A percentile compares a stretch with the other conserved stretches of the same genome.
Evolutionary conservation across 1,140 invertebrate genomes (phyloP).

Genomic region (Papilio aristodemus): DNA sequence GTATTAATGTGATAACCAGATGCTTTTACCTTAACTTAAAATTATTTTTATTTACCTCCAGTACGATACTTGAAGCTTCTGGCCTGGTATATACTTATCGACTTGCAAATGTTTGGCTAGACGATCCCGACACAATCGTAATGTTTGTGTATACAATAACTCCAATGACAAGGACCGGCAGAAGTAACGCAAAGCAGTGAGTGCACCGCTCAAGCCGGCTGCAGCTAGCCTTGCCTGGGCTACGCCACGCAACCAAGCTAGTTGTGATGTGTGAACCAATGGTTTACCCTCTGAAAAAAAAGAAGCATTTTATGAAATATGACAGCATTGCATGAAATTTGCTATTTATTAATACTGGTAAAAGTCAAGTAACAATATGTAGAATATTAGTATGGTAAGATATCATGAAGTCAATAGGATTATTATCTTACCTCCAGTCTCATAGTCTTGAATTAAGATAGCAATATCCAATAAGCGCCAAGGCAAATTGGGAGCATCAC

Average conservation of each 20-base stretch:
- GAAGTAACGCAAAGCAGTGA: constrained; percentile 95
- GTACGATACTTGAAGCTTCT: constrained; percentile 94
- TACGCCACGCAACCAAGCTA: constrained; percentile 94
- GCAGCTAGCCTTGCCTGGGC: constrained; percentile 94
- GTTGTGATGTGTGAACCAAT: constrained; percentile 95
- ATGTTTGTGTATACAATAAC: constrained; percentile 96
- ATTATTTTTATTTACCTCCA: constrained; percentile 94
- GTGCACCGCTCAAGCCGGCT: constrained; percentile 87
- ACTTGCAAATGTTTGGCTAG: constrained; percentile 95
- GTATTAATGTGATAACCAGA: too few relatives aligned
- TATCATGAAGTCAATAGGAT: too few relatives aligned
- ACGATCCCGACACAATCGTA: constrained; percentile 92
- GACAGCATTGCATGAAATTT: too few relatives aligned
- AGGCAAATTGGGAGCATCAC: constrained; percentile 93
- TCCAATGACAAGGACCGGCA: constrained; percentile 97
- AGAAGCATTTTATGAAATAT: too few relatives aligned
- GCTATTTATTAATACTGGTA: too few relatives aligned
- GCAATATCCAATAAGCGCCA: constrained; percentile 97
- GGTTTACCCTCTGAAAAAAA: constrained; percentile 92
- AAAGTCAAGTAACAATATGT: too few relatives aligned
- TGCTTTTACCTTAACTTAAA: too few relatives aligned
- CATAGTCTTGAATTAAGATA: constrained; percentile 97
- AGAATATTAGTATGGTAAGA: too few relatives aligned
- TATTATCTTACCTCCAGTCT: constrained; percentile 92
- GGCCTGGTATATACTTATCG: constrained; percentile 95